phyloP scores from a whole-genome alignment of 2,113 vertebrate species.

The Pachycephala philippinensis region DNA sequence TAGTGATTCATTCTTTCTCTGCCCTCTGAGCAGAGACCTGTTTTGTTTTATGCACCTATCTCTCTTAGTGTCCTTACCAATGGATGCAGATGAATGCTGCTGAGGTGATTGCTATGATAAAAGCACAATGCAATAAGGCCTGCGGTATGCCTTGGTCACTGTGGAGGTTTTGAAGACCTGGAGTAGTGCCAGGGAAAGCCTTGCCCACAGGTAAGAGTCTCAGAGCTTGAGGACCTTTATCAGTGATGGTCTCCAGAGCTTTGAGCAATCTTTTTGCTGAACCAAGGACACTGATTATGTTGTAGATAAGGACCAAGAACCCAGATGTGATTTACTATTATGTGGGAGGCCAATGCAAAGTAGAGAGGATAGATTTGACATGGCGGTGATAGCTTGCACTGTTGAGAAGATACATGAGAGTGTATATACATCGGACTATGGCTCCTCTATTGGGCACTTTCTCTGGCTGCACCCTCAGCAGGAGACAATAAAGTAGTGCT shows the following conservation, averaged over 20 bases:
- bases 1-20: neutral
- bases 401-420: neutral
- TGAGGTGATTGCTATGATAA: neutral
- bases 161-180: neutral
- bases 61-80: neutral
- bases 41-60: neutral
- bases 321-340: neutral
- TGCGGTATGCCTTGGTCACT: neutral
- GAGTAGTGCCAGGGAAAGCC: neutral
- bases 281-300: neutral
- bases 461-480: neutral
- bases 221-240: neutral
- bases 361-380: neutral
- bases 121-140: neutral
- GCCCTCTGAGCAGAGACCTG: neutral
- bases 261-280: neutral
- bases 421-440: neutral
- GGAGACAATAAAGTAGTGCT: neutral
- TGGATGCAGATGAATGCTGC: neutral
- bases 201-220: neutral
- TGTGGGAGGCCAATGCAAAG: neutral
- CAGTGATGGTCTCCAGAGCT: neutral
- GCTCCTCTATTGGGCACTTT: neutral
- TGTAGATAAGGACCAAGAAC: neutral
- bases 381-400: neutral